Conservation (phyloP, 1,140 invertebrate species). For the Bemisia tabaci region DNA sequence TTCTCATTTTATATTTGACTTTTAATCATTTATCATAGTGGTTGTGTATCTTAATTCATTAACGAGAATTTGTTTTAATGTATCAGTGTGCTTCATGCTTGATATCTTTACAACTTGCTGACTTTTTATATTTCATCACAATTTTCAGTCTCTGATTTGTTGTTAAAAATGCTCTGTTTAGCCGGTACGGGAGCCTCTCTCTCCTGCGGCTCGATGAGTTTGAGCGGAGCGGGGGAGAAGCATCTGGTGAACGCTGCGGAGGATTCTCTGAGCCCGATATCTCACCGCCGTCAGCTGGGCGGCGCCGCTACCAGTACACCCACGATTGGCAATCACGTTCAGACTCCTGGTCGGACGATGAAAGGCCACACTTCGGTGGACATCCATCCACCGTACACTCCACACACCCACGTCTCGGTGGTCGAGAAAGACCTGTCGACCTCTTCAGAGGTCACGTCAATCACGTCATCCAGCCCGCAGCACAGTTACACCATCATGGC, state of each 20-base stretch:
- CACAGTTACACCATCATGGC: constrained; percentile 11
- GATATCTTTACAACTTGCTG: too few relatives aligned
- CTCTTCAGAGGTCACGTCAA: constrained; percentile 17
- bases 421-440: constrained; percentile 14
- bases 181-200: constrained; percentile 31
- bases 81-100: too few relatives aligned
- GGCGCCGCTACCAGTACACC: constrained; percentile 10
- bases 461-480: constrained; percentile 13
- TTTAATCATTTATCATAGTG: too few relatives aligned
- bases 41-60: too few relatives aligned
- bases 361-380: not conserved
- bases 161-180: not conserved
- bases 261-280: constrained; percentile 27
- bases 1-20: too few relatives aligned
- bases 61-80: too few relatives aligned
- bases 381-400: constrained; percentile 2
- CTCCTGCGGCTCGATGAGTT: constrained; percentile 43
- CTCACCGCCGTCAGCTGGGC: constrained; percentile 17
- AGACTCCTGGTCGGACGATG: not conserved
- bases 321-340: not conserved
- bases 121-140: too few relatives aligned
- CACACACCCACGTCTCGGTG: constrained; percentile 6
- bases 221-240: constrained; percentile 8
- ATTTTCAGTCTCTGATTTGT: too few relatives aligned
- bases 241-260: constrained; percentile 17